Conservation (phyloP, 2,888 invertebrate species). For the Tyria jacobaeae region DNA sequence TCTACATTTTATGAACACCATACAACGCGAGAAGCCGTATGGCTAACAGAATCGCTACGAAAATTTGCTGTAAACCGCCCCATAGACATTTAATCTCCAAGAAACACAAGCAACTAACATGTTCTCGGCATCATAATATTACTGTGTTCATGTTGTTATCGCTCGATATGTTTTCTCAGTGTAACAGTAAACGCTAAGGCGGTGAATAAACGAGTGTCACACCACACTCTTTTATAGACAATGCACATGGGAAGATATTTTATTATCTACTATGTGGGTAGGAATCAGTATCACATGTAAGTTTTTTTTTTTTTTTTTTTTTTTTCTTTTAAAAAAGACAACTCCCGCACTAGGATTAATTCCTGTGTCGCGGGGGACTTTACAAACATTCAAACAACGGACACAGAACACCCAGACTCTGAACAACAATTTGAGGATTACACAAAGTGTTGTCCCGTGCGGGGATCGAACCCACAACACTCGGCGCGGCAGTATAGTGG, state of each 20-base stretch:
- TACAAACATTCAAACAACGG: no score
- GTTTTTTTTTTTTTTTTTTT: no score
- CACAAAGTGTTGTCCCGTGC: no score
- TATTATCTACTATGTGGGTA: conserved; percentile 5
- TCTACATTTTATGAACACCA: not conserved
- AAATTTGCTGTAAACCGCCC: not conserved
- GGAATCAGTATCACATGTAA: conserved; percentile 2
- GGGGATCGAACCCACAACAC: no score
- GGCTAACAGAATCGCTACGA: not conserved
- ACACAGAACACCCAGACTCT: no score
- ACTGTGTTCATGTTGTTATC: conserved; percentile 6
- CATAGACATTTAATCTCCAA: conserved; percentile 8
- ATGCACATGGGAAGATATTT: conserved; percentile 7
- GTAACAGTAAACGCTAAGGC: conserved; percentile 27
- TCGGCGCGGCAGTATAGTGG: no score
- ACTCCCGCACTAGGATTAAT: no score
- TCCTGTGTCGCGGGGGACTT: no score
- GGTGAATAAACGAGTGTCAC: conserved; percentile 24
- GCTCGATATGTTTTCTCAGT: conserved; percentile 2
- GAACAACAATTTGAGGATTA: no score
- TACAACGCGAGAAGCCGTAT: not conserved
- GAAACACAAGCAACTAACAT: conserved; percentile 10
- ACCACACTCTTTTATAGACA: conserved; percentile 10
- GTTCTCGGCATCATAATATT: conserved; percentile 7
- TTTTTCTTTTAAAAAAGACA: no score